Conservation (phyloP, 2,113 vertebrate genomes). For the Neodon shergylaensis region DNA sequence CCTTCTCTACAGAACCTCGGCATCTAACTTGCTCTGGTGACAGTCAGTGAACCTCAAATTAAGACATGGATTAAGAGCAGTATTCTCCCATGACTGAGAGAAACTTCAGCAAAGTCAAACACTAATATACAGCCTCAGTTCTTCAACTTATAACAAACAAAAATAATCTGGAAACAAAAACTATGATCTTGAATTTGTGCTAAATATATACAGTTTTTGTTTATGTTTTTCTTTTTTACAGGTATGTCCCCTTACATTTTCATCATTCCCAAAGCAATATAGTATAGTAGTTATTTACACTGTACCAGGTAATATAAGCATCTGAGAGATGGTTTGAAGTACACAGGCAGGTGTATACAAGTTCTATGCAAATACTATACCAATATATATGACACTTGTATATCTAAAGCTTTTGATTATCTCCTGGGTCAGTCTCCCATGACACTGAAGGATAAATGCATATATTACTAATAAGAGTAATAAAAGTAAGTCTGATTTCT, state of each 20-base stretch:
- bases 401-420: neutral
- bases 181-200: neutral
- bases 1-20: neutral
- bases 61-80: neutral
- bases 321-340: neutral
- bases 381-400: neutral
- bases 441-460: neutral
- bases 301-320: neutral
- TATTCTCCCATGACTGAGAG: neutral
- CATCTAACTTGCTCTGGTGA: neutral
- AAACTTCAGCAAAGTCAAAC: neutral
- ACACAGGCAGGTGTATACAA: neutral
- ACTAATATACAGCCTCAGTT: neutral
- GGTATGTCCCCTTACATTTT: neutral
- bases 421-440: neutral
- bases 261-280: neutral
- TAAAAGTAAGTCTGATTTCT: neutral
- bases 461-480: neutral
- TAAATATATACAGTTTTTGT: neutral
- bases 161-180: constrained; percentile 19
- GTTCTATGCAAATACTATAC: neutral
- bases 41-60: neutral
- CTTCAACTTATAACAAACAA: neutral
- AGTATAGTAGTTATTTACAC: neutral
- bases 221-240: neutral